Evolutionary conservation across 1,140 invertebrate species (phyloP), one percentile per base, ranked within the genome.

Genomic region (Pogonomyrmex barbatus): DNA sequence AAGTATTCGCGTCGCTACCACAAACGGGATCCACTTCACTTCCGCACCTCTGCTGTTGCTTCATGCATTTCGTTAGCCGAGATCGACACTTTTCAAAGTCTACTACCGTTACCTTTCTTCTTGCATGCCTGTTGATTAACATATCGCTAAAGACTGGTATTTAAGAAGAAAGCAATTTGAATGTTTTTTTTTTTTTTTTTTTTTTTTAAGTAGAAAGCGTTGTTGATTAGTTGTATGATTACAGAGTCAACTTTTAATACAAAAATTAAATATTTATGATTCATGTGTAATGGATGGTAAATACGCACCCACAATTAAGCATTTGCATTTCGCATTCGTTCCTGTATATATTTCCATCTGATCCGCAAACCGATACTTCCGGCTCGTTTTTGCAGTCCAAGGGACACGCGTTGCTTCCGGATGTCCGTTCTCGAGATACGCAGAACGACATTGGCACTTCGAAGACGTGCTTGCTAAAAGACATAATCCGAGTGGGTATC

Each of bases 361-460:
- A 98, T 14, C 97, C 98, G 91, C 98, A 99, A 3, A 98, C 97
- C 36, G 97, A 96, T 78, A 96, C 96, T 56, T 96, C 95, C 24
- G 95, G 92, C 71, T 96, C 96, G 54, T 95, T 96, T 89, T 95
- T 96, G 93, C 97, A 98, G 58, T 96, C 96, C 6, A 97, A 96
- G 3, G 98, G 97, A 92, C 98, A 98, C 2, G 95, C 95, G 10
- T 94, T 96, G 93, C 70, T 96, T 93, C 93, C 96, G 92, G 94
- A 95, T n/a, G 96, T 96, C 79, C 97, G 95, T 92, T 98, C 97
- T 92, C 98, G 97, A 1, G 97, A 96, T 56, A 98, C 96, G 93
- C 98, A 98, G 94, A 97, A 98, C 4, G 97, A 97, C 96, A 98
- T 97, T 0, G 98, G 98, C 39, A 98, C 97, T 94, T 98, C 98